Evolutionary conservation across 2,113 vertebrate species (phyloP), one percentile per base, ranked within the genome.

Genomic region (Rhabdornis inornatus): DNA sequence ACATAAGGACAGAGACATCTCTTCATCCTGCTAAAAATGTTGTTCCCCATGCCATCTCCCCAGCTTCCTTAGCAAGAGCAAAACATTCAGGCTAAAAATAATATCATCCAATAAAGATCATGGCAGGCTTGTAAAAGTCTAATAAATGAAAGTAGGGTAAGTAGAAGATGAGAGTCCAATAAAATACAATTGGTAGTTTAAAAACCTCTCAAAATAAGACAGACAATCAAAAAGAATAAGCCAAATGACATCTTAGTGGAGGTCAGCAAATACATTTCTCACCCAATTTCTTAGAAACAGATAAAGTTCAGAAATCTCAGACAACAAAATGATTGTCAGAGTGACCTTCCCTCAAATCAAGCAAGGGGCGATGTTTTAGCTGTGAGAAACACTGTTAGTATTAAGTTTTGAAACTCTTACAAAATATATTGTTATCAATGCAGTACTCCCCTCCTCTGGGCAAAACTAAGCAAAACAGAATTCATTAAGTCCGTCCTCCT

Each of bases 401-500:
- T 63, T 8, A 60, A 61, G 22, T 15, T 76, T 22, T 81, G 56
- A 69, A 61, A 20, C 9, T 63, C 17, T 60, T 30, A 19, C 3
- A 68, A 39, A 75, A 53, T 15, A 13, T 40, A 13, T 27, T 76
- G 20, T n/a, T 35, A 55, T 10, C 25, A 80, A 80, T 22, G 83
- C 44, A 47, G 17, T 47, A 64, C 40, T 60, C 18, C 9, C 25
- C 35, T 75, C n/a, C 47, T 83, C 42, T 10, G 14, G 33, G 18
- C 11, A 88, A 79, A 84, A 33, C 2, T 11, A 72, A 30, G 27
- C 20, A 42, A 89, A 74, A 47, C 6, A 77, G 9, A 81, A 42
- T 16, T n/a, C 33, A 1, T 0, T 8, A 64, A 7, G 2, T 20
- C 6, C 50, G 13, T 10, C 50, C 68, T 72, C 16, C 12, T 49